Conservation (phyloP, 1,140 invertebrate genomes). For the Neodiprion fabricii region DNA sequence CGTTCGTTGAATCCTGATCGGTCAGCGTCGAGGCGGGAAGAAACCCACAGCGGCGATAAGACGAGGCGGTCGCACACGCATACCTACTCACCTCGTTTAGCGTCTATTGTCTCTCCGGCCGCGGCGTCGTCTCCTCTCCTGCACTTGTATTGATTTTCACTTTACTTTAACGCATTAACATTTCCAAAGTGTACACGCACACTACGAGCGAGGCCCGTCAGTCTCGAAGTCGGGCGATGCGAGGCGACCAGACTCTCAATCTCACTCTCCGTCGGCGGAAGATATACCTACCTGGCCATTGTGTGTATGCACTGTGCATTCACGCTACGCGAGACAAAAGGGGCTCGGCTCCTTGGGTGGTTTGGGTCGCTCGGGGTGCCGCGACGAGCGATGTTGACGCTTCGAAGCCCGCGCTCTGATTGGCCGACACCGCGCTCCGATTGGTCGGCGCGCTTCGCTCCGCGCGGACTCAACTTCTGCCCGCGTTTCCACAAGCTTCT, state of each 20-base stretch:
- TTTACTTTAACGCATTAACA: constrained; percentile 6
- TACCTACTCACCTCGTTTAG: neutral
- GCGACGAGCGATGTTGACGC: constrained; percentile 9
- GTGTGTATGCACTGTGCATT: constrained; percentile 52
- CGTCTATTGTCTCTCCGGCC: neutral
- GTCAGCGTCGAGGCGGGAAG: too few species aligned
- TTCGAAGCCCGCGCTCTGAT: constrained; percentile 2
- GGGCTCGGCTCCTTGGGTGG: constrained; percentile 49
- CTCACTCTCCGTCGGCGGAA: constrained; percentile 9
- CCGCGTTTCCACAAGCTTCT: constrained; percentile 18
- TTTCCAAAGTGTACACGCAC: neutral
- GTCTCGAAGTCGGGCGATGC: neutral
- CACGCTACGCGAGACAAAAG: constrained; percentile 52
- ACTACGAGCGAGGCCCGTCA: constrained; percentile 11
- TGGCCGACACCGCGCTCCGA: constrained; percentile 21
- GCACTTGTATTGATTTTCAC: neutral
- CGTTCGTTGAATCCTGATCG: too few species aligned
- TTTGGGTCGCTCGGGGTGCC: constrained; percentile 24
- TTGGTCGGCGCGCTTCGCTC: constrained; percentile 45
- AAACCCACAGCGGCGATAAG: too few species aligned
- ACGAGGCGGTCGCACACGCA: neutral
- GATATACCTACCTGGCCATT: constrained; percentile 32
- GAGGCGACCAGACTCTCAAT: neutral
- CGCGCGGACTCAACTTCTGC: constrained; percentile 48
- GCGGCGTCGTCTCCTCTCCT: neutral